Conservation (phyloP, 2,888 invertebrate genomes). For the Drosophila melanosoma region DNA sequence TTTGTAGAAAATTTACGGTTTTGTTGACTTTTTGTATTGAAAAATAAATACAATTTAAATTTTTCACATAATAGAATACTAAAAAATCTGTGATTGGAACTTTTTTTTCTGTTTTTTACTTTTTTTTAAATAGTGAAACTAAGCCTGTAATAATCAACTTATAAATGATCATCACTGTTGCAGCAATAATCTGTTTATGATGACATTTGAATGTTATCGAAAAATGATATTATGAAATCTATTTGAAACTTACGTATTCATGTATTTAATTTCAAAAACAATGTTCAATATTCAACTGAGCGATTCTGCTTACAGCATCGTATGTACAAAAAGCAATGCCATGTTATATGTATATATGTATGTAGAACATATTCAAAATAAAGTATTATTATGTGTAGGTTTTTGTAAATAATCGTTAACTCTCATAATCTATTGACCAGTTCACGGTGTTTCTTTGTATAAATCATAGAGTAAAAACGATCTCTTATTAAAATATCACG, state of each 20-base stretch:
- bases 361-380: constrained; percentile 52
- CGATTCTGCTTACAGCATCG: constrained; percentile 28
- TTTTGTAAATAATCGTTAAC: constrained; percentile 51
- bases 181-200: constrained; percentile 25
- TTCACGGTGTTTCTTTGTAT: constrained; percentile 58
- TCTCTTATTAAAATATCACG: constrained; percentile 61
- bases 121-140: constrained; percentile 19
- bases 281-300: constrained; percentile 26
- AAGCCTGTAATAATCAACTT: constrained; percentile 15
- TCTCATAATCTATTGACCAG: constrained; percentile 66
- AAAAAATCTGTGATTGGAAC: constrained; percentile 35
- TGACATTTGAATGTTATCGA: constrained; percentile 22
- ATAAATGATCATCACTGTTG: constrained; percentile 20
- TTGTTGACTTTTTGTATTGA: constrained; percentile 32
- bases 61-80: constrained; percentile 34
- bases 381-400: constrained; percentile 31
- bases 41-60: constrained; percentile 37
- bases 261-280: constrained; percentile 19
- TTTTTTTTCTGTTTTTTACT: neutral
- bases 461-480: constrained; percentile 53
- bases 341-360: constrained; percentile 27
- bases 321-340: constrained; percentile 60
- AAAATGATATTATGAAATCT: constrained; percentile 21
- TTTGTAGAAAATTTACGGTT: constrained; percentile 33
- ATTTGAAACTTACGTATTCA: constrained; percentile 45